Evolutionary conservation across 2,888 invertebrate species (phyloP).

Genomic region (Allophyes oxyacanthae): DNA sequence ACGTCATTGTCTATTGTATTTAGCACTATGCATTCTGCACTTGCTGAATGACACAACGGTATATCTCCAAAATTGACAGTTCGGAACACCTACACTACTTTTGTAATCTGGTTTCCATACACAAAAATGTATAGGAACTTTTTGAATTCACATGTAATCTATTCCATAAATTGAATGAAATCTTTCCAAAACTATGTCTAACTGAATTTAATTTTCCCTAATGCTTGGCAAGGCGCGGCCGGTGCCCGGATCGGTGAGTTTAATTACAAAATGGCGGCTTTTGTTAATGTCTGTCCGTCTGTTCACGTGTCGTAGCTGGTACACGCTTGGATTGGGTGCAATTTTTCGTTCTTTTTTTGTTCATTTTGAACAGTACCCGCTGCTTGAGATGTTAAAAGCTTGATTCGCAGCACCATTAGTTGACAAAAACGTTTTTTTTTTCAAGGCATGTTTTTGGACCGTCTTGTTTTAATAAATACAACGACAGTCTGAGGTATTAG

Average conservation of each 20-base stretch:
- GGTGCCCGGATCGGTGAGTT: constrained; percentile 92
- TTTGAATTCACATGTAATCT: constrained; percentile 9
- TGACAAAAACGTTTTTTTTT: not conserved
- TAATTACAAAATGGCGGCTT: constrained; percentile 68
- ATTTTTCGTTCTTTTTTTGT: constrained; percentile 53
- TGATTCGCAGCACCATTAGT: constrained; percentile 37
- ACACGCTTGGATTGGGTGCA: constrained; percentile 78
- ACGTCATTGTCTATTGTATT: constrained; percentile 38
- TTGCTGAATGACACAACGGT: constrained; percentile 12
- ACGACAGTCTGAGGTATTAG: not conserved
- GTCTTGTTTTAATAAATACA: constrained; percentile 4
- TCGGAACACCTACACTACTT: not conserved
- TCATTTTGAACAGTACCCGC: constrained; percentile 41
- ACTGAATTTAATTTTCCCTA: constrained; percentile 73
- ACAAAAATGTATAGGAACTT: not conserved
- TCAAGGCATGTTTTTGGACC: not conserved
- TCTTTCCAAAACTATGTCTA: constrained; percentile 51
- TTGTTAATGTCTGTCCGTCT: constrained; percentile 67
- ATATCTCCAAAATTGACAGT: constrained; percentile 1
- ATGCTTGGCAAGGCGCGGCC: constrained; percentile 89
- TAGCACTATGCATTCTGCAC: constrained; percentile 38
- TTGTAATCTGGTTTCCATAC: constrained; percentile 19
- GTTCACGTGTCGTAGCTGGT: constrained; percentile 55
- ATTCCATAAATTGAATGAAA: constrained; percentile 16
- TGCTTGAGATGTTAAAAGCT: constrained; percentile 38